phyloP scores from a whole-genome alignment of 2,113 vertebrate species.

The Ardeotis arabs region DNA sequence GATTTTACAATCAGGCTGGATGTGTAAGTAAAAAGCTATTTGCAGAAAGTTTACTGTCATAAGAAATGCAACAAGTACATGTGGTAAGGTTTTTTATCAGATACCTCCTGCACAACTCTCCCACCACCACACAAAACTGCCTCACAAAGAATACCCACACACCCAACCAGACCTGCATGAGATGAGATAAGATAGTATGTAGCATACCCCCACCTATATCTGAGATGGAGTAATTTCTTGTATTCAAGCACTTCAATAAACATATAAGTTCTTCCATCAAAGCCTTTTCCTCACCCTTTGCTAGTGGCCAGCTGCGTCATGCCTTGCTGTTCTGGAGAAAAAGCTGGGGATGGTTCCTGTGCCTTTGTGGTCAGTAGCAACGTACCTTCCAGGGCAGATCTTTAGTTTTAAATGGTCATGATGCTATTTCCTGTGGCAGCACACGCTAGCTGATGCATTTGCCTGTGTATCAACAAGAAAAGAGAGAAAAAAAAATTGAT shows the following conservation, averaged over 20 bases:
- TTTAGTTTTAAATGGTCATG: background rate
- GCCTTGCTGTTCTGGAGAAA: background rate
- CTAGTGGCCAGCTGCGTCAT: background rate
- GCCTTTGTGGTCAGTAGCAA: background rate
- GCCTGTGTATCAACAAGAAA: background rate
- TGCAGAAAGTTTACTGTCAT: background rate
- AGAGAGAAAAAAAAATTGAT: background rate
- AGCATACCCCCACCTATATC: background rate
- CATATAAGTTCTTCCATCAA: background rate
- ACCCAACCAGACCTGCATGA: background rate
- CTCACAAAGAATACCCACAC: background rate
- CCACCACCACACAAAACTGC: background rate
- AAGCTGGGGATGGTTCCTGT: background rate
- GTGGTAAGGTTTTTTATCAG: background rate
- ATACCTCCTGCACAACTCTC: background rate
- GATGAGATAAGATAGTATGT: background rate
- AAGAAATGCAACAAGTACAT: background rate
- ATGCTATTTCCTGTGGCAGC: background rate
- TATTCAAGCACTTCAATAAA: background rate
- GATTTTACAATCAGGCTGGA: background rate
- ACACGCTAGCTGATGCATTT: background rate
- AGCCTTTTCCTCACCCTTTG: background rate
- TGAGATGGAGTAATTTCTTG: background rate
- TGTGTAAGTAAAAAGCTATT: background rate
- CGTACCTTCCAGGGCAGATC: background rate